Conservation (phyloP, 23 tunicate species). For the Clavelina lepadiformis region DNA sequence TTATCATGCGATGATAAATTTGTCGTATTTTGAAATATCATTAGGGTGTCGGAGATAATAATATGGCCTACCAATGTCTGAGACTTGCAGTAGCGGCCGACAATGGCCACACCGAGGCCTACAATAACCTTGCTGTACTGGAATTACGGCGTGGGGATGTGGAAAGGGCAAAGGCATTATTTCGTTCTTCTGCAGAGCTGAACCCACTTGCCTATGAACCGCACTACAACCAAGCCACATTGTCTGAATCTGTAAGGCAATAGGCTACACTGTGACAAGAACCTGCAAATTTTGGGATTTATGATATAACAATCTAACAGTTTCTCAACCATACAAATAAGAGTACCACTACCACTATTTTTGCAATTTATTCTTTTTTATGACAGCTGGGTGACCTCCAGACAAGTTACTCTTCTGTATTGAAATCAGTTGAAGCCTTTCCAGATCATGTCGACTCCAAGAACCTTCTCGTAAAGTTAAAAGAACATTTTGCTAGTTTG, state of each 20-base stretch:
- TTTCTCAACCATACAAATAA: too few relatives aligned
- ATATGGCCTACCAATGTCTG: conserved; percentile 85
- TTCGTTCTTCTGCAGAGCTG: conserved; percentile 64
- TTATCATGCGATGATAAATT: neutral
- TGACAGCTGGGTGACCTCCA: conserved; percentile 75
- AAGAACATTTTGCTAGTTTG: conserved; percentile 56
- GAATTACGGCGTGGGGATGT: conserved; percentile 80
- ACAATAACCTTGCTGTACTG: conserved; percentile 85
- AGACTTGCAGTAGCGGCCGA: conserved; percentile 63
- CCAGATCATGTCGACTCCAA: conserved; percentile 84
- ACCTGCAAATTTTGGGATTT: too few relatives aligned
- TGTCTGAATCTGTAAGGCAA: conserved; percentile 35
- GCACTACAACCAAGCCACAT: conserved; percentile 78
- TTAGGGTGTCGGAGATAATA: conserved; percentile 82
- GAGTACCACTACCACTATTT: too few relatives aligned
- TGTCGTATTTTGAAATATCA: too few relatives aligned
- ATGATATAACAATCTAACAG: too few relatives aligned
- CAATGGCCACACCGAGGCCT: conserved; percentile 77
- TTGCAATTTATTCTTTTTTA: too few relatives aligned
- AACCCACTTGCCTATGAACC: conserved; percentile 69
- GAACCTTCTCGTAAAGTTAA: conserved; percentile 30
- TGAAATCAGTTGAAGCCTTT: conserved; percentile 59
- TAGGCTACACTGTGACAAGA: neutral
- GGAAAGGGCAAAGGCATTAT: conserved; percentile 61
- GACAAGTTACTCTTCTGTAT: conserved; percentile 41